These are phyloP conservation scores for Diploscapter pachys DNA, from an alignment of 1,140 invertebrate genomes.

Conservation along the genomic window DNA sequence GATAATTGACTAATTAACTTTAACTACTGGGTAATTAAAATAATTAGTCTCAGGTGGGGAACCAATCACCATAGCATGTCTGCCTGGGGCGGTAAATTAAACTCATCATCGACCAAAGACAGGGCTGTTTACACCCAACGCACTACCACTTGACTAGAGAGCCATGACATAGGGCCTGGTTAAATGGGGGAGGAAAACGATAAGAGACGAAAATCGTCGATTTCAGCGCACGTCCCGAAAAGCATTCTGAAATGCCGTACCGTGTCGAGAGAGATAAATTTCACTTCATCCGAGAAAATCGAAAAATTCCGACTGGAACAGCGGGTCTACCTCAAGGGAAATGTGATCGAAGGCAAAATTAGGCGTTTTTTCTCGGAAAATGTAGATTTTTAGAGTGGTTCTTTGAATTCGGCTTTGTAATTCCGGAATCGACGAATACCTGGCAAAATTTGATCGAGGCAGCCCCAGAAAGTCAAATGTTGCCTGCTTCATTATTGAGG, in stretches of 20 bases:
- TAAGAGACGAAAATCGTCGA: not conserved
- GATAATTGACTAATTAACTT: not conserved
- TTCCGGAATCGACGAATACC: conserved; percentile 96
- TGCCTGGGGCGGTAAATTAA: conserved; percentile 20
- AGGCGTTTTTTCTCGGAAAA: conserved; percentile 1
- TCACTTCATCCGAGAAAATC: conserved; percentile 91
- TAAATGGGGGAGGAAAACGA: not conserved
- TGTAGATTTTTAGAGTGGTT: conserved; percentile 83
- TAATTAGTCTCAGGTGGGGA: conserved; percentile 19
- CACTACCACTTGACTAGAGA: too few species aligned
- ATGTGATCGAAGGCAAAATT: conserved; percentile 65
- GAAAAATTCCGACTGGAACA: conserved; percentile 95
- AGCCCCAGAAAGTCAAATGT: conserved; percentile 98
- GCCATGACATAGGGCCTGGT: too few species aligned
- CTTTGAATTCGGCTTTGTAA: conserved; percentile 98
- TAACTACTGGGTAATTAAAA: not conserved
- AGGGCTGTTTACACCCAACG: too few species aligned
- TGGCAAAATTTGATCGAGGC: conserved; percentile 98
- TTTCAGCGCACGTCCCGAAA: conserved; percentile 82
- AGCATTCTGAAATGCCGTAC: conserved; percentile 90
- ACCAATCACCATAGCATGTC: conserved; percentile 24
- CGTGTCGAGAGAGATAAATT: conserved; percentile 95
- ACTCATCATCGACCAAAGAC: conserved; percentile 1
- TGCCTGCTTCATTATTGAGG: conserved; percentile 95
- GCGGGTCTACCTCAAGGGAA: conserved; percentile 74